Percentiles rank a stretch among this genome's conserved stretches.
Conservation (phyloP, 2,888 invertebrate species). For the Scotopteryx bipunctaria region DNA sequence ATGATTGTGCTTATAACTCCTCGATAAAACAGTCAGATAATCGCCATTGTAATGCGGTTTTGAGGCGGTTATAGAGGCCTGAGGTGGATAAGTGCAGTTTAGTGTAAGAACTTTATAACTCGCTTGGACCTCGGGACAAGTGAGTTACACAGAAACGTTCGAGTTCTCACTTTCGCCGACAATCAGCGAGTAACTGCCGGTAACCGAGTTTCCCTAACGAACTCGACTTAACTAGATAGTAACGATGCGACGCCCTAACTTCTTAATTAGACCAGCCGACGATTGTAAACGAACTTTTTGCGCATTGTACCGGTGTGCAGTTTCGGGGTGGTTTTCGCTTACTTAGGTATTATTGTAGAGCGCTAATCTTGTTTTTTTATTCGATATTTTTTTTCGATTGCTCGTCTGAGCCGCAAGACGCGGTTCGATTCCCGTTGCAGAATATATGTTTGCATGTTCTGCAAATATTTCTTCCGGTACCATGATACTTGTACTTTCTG, state of each 20-base stretch:
- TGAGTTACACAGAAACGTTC: conserved; percentile 27
- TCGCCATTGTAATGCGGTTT: no score
- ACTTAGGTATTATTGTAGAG: background rate
- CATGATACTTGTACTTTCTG: no score
- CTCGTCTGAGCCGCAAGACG: no score
- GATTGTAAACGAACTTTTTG: conserved; percentile 56
- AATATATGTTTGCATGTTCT: no score
- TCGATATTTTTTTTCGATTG: background rate
- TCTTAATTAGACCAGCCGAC: conserved; percentile 67
- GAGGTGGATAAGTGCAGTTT: no score
- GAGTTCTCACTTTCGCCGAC: conserved; percentile 64
- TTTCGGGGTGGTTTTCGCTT: conserved; percentile 16
- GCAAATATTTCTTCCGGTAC: no score
- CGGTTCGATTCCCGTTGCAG: no score
- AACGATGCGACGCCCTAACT: conserved; percentile 64
- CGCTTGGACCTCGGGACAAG: background rate
- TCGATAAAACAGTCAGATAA: no score
- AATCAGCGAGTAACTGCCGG: conserved; percentile 65
- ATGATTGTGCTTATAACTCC: no score
- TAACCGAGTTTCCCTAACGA: conserved; percentile 74
- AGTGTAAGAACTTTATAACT: conserved; percentile 7
- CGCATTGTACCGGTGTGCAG: conserved; percentile 32
- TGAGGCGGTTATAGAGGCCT: no score
- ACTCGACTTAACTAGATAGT: conserved; percentile 70
- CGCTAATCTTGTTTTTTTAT: no score